Evolutionary conservation across 2,888 invertebrate genomes (phyloP), one percentile per base, ranked within the genome.

Genomic region (Chrysolina americana): DNA sequence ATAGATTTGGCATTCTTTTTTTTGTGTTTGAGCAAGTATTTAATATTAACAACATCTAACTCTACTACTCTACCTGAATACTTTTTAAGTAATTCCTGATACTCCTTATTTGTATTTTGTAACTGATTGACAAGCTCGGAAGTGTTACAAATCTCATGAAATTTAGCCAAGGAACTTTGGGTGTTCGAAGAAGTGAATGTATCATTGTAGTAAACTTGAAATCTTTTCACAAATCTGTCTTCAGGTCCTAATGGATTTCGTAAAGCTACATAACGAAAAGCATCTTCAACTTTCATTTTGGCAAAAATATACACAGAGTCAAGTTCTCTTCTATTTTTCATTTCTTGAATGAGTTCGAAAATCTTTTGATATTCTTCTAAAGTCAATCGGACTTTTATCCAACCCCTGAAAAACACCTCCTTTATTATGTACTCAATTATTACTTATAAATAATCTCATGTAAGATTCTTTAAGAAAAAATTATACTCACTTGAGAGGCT

Each of bases 321-420:
- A 9, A 79, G 65, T 41, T 83, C 77, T 8, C 76, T 66, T 62
- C 74, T 70, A 6, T 64, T 41, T 65, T 78, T 77, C 78, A 85
- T 79, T 56, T 79, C 74, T 10, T 79, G 59, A 41, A 84, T 78
- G n/a, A 86, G 79, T 66, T 81, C 78, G 56, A 79, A 70, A 8
- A 87, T 64, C 53, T 76, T 70, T 23, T 76, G 72, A 64, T 80
- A 84, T 76, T 86, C 86, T 0, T 78, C 77, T 11, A 79, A 65
- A 3, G 85, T 85, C 41, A 86, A 11, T 17, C 86, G 81, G 19
- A 87, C 85, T 79, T 84, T 85, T 4, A 85, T 79, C 76, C 82
- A 81, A 21, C 77, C 68, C 41, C 84, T 83, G 69, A 53, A 80
- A 82, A 69, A 41, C 5, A 17, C 41, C 47, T 2, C 48, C 17